Conservation (phyloP, 2,888 invertebrate genomes). For the Serrognathus titanus region DNA sequence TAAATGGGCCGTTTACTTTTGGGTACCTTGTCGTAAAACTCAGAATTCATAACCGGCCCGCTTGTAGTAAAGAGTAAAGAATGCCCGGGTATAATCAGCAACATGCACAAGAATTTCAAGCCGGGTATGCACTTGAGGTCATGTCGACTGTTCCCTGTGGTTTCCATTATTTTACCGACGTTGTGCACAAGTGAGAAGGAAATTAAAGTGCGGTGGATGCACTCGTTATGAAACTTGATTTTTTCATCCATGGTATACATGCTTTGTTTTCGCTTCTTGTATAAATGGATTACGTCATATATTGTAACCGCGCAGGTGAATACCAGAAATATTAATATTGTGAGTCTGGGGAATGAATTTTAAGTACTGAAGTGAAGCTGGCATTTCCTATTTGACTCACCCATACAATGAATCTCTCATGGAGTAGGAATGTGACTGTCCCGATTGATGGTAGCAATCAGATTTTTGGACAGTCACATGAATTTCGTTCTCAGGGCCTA, state of each 20-base stretch:
- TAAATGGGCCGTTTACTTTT: too few relatives aligned
- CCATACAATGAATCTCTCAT: neutral
- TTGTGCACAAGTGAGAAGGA: constrained; percentile 62
- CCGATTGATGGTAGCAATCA: constrained; percentile 33
- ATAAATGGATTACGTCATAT: constrained; percentile 32
- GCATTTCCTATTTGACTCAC: neutral
- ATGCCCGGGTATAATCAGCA: constrained; percentile 64
- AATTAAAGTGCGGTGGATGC: constrained; percentile 33
- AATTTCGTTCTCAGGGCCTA: constrained; percentile 29
- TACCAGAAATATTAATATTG: constrained; percentile 32
- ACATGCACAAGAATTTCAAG: constrained; percentile 65
- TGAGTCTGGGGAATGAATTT: constrained; percentile 28
- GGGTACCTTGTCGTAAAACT: constrained; percentile 59
- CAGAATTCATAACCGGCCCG: constrained; percentile 65
- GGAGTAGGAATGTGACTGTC: constrained; percentile 38
- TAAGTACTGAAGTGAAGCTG: neutral
- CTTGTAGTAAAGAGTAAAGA: constrained; percentile 63
- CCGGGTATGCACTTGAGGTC: constrained; percentile 59
- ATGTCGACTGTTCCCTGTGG: constrained; percentile 55
- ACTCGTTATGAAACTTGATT: neutral
- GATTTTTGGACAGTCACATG: constrained; percentile 28
- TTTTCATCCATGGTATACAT: constrained; percentile 22
- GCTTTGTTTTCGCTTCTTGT: constrained; percentile 25
- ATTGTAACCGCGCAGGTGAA: constrained; percentile 34
- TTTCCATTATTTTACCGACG: constrained; percentile 56